Evolutionary conservation across 2,797 vertebrate genomes (phyloP), one percentile per base, ranked within the genome.

Genomic region (Anas bernieri): DNA sequence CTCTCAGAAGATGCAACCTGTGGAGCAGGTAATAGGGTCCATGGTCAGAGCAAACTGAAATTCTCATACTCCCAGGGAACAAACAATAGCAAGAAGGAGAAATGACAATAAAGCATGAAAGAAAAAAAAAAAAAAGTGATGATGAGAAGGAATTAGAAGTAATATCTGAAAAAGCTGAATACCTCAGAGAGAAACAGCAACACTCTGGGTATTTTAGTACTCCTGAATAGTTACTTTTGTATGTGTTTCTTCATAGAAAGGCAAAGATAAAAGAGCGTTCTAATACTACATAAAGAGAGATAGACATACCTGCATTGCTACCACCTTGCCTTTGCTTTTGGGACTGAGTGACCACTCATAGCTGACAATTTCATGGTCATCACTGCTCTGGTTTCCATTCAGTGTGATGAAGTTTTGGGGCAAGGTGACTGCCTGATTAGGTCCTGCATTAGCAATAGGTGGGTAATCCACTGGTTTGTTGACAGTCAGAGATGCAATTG

Each of bases 311-410:
- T 98, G 97, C 97, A 98, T 98, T 35, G 94, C 95, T 90, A 98
- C 96, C 64, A 97, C 96, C 86, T 97, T 98, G 87, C 92, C 93
- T 84, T 96, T 96, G 96, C 98, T 98, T 92, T 95, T 97, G 33
- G 98, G 97, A 58, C 96, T 98, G 75, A 98, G 96, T 0, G 97
- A 98, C 98, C 98, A 98, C 82, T 98, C 95, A n/a, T 98, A 98
- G 83, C 97, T 95, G 55, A 97, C 93, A 80, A 98, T 98, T 66
- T 93, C 96, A 46, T 98, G 96, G 92, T 98, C 98, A 66, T 98
- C 98, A 1, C 94, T 98, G 97, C 98, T 98, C 91, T 97, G 97
- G 83, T 98, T 98, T 92, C 98, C 98, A 84, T 98, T 98, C 88
- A 98, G 82, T 0, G 94, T 98, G 88, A 98, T 96, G 73, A 92